Evolutionary conservation across 2,113 vertebrate species (phyloP), one percentile per base, ranked within the genome.

Genomic region (Nycticebus coucang): DNA sequence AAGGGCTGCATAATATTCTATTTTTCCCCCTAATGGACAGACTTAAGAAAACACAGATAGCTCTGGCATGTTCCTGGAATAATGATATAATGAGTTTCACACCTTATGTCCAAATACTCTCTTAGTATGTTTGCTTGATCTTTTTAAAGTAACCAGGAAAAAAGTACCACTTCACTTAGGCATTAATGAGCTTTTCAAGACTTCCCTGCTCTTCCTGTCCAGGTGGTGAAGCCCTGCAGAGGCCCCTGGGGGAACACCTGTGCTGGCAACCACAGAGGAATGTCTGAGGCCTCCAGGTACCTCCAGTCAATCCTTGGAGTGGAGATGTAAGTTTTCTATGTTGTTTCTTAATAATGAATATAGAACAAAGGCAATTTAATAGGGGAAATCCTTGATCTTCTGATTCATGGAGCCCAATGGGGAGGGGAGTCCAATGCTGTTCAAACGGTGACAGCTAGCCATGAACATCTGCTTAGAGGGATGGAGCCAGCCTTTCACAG

Each of bases 211-310:
- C 55, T 69, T 18, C 5, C 18, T 86, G 33, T 19, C 15, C n/a
- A 53, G 13, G 26, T 41, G 4, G 18, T 60, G 7, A 60, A 53
- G 1, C 0, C 5, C 12, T 11, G 33, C 0, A 33, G n/a, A 35
- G 10, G 5, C 1, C 5, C 9, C 4, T 2, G 12, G 1, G 24
- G 18, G 41, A 64, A 50, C 18, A 18, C 21, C 19, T 72, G 0
- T 0, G 2, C 0, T 30, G 83, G 8, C 2, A 84, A 35, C 5
- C 3, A 6, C 0, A 15, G 18, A 77, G 0, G 5, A 57, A 37
- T 9, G 22, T 21, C 0, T 26, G 3, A 35, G 35, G 15, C 0
- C 21, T 13, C 7, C 8, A 4, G 2, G 15, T 50, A 14, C 12
- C 13, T 37, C 41, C 28, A 37, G 2, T 0, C 4, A 62, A 30